Evolutionary conservation across 2,888 invertebrate genomes (phyloP).

Genomic region (Pollenia labialis): DNA sequence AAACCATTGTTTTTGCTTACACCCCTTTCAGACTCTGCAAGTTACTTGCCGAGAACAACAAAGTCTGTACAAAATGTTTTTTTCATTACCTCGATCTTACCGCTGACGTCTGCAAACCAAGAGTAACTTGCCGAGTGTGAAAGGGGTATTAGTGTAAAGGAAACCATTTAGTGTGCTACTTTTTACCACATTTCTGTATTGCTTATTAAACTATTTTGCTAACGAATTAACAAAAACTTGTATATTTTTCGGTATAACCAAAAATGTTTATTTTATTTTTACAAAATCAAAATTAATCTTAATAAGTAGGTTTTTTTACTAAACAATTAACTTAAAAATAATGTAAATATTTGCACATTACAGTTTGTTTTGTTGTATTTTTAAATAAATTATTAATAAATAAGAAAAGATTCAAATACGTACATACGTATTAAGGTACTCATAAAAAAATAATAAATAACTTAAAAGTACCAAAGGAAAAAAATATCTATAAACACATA

Average conservation of each 20-base stretch:
- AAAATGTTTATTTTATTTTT: slow-evolving; percentile 24
- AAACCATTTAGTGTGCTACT: too few species aligned
- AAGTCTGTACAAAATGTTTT: too few species aligned
- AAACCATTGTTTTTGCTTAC: too few species aligned
- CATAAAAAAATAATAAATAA: slow-evolving; percentile 51
- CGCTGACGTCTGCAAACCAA: too few species aligned
- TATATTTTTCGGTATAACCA: background rate
- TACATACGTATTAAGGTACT: slow-evolving; percentile 11
- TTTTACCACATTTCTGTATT: too few species aligned
- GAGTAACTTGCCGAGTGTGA: too few species aligned
- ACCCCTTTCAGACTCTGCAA: too few species aligned
- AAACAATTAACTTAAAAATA: slow-evolving; percentile 51
- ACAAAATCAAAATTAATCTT: slow-evolving; percentile 47
- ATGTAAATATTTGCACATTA: slow-evolving; percentile 66
- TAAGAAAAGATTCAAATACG: slow-evolving; percentile 4
- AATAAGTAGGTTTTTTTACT: slow-evolving; percentile 42
- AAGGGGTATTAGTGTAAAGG: too few species aligned
- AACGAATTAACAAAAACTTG: background rate
- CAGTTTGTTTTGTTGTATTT: slow-evolving; percentile 42
- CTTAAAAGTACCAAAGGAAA: slow-evolving; percentile 33
- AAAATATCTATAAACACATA: slow-evolving; percentile 40
- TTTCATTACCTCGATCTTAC: too few species aligned
- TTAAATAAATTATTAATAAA: slow-evolving; percentile 56
- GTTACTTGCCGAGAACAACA: too few species aligned
- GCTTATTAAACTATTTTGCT: too few species aligned